Percentiles rank a stretch among this genome's conserved stretches.
Evolutionary conservation across 2,888 invertebrate species (phyloP).

Genomic region (Drosophila buzzatii): DNA sequence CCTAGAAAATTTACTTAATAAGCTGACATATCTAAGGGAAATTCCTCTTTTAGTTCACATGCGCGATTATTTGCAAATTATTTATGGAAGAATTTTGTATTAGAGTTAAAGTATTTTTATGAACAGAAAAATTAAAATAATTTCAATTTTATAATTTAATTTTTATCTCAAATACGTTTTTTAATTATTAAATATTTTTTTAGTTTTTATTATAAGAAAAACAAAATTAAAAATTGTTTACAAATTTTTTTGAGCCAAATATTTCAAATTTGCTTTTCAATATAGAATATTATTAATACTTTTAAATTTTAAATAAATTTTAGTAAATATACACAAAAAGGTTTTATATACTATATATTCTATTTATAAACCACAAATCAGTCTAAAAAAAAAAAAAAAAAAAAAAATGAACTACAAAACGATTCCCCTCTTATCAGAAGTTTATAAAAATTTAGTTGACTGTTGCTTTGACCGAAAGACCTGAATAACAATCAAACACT

Average conservation of each 20-base stretch:
- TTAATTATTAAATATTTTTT: too few relatives aligned
- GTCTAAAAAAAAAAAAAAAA: not conserved
- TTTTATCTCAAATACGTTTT: too few relatives aligned
- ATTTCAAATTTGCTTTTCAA: too few relatives aligned
- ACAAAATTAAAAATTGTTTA: too few relatives aligned
- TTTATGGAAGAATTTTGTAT: too few relatives aligned
- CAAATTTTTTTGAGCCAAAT: too few relatives aligned
- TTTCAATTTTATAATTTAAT: too few relatives aligned
- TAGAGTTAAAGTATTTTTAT: too few relatives aligned
- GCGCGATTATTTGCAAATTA: too few relatives aligned
- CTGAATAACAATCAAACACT: constrained; percentile 9
- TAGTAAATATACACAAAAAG: not conserved
- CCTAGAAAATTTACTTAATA: not conserved
- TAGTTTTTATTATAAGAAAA: too few relatives aligned
- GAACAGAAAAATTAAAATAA: too few relatives aligned
- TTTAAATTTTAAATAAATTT: not conserved
- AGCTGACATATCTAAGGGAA: not conserved
- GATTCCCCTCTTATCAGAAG: constrained; percentile 34
- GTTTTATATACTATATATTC: not conserved
- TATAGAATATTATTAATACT: too few relatives aligned
- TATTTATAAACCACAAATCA: constrained; percentile 12
- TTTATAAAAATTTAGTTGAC: constrained; percentile 17
- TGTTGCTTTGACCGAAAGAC: constrained; percentile 61
- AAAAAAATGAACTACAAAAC: not conserved
- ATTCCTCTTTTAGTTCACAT: not conserved